phyloP scores from a whole-genome alignment of 2,113 vertebrate species.

The Egretta garzetta region DNA sequence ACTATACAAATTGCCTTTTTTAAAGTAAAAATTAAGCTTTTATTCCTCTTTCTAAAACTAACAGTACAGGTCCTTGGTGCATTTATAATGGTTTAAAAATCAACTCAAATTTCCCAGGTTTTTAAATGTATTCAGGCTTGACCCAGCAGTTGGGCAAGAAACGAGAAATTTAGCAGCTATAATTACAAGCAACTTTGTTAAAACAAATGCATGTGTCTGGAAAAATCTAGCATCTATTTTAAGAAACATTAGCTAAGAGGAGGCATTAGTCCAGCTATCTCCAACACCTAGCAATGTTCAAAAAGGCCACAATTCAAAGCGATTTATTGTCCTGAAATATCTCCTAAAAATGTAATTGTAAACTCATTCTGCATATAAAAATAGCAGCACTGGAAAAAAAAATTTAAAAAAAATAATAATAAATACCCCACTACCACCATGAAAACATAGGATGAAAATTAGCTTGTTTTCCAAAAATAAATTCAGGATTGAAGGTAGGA shows the following conservation, averaged over 20 bases:
- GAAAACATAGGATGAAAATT: background rate
- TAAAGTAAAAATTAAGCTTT: slow-evolving; percentile 63
- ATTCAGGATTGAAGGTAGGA: background rate
- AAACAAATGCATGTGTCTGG: background rate
- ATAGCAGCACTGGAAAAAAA: background rate
- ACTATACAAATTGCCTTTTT: slow-evolving; percentile 56
- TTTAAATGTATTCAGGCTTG: background rate
- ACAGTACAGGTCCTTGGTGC: slow-evolving; percentile 16
- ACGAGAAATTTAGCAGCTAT: background rate
- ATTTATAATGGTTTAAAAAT: slow-evolving; percentile 37
- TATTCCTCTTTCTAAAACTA: slow-evolving; percentile 58
- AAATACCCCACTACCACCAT: too few species aligned
- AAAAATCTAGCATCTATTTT: background rate
- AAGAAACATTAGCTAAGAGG: background rate
- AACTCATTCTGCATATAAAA: background rate
- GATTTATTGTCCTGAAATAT: background rate
- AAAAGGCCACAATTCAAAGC: background rate
- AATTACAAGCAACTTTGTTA: background rate
- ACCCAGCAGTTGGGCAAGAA: background rate
- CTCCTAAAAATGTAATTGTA: background rate
- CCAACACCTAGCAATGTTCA: background rate
- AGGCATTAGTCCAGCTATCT: background rate
- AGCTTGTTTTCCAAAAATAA: background rate
- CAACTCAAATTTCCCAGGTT: background rate
- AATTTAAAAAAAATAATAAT: background rate